A percentile compares a stretch with the other conserved stretches of the same genome.
These are phyloP conservation scores for Palaemon carinicauda DNA, from an alignment of 1,140 invertebrate species.

Conservation along the genomic window DNA sequence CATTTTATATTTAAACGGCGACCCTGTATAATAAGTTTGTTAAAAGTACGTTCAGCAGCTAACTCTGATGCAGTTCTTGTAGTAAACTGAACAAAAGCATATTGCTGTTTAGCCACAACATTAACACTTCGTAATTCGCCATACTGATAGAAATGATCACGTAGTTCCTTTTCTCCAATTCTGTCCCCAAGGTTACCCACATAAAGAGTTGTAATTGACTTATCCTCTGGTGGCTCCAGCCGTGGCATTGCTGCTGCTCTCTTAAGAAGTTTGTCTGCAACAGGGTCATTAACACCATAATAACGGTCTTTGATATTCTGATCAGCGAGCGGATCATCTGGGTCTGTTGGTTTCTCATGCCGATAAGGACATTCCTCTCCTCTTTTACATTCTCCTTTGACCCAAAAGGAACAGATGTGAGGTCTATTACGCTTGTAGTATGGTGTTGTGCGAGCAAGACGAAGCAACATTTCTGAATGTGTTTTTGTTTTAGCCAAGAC, in stretches of 20 bases:
- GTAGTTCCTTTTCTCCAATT: slow-evolving; percentile 89
- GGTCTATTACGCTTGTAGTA: slow-evolving; percentile 99
- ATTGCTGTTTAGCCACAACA: slow-evolving; percentile 91
- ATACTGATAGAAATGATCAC: slow-evolving; percentile 96
- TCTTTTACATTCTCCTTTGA: slow-evolving; percentile 98
- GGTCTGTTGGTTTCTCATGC: slow-evolving; percentile 99
- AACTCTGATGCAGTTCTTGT: slow-evolving; percentile 86
- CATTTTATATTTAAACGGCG: slow-evolving; percentile 93
- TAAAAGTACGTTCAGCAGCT: slow-evolving; percentile 96
- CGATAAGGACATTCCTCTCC: slow-evolving; percentile 99
- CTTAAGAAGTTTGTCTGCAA: slow-evolving; percentile 96
- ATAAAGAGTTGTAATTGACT: slow-evolving; percentile 95
- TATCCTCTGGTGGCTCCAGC: slow-evolving; percentile 93
- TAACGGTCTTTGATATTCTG: slow-evolving; percentile 99
- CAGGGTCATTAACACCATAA: slow-evolving; percentile 98
- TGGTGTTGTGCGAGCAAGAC: slow-evolving; percentile 94
- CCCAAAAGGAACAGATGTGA: slow-evolving; percentile 99
- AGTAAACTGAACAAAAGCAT: slow-evolving; percentile 98
- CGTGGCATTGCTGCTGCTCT: slow-evolving; percentile 93
- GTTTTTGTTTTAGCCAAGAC: slow-evolving; percentile 78
- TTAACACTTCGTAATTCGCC: slow-evolving; percentile 97
- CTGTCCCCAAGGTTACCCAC: slow-evolving; percentile 88
- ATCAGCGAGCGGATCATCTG: slow-evolving; percentile 97
- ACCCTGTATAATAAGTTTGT: slow-evolving; percentile 89
- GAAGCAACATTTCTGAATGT: slow-evolving; percentile 87